phyloP scores from a whole-genome alignment of 2,797 vertebrate genomes.

The Leptoclinus maculatus region DNA sequence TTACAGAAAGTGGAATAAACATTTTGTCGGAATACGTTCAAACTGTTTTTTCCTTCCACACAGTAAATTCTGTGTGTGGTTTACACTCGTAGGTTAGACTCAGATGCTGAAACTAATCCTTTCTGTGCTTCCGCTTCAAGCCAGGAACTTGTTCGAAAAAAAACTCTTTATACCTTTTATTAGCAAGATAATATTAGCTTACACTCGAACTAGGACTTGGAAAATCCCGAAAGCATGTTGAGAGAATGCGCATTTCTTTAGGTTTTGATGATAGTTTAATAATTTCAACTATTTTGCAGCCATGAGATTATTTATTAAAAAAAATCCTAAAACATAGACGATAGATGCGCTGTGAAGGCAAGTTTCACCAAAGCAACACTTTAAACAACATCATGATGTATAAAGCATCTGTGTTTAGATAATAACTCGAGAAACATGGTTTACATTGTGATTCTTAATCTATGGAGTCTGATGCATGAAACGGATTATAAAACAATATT shows the following conservation, averaged over 20 bases:
- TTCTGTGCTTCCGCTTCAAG: not conserved
- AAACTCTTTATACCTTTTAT: not conserved
- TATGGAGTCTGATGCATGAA: constrained; percentile 8
- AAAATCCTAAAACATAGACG: not conserved
- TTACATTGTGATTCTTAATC: constrained; percentile 4
- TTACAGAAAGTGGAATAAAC: not conserved
- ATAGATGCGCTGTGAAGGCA: not conserved
- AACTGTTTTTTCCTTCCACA: not conserved
- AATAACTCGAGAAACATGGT: not conserved
- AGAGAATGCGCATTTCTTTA: not conserved
- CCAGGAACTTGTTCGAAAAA: not conserved
- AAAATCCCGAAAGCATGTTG: not conserved
- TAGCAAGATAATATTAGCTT: not conserved
- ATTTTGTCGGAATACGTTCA: not conserved
- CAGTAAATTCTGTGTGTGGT: not conserved
- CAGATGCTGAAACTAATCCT: not conserved
- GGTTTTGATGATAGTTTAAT: not conserved
- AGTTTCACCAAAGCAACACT: not conserved
- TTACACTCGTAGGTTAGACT: not conserved
- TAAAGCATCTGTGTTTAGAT: not conserved
- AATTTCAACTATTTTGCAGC: not conserved
- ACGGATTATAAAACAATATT: not conserved
- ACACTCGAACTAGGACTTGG: not conserved
- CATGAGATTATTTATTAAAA: too few relatives aligned
- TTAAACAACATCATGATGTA: not conserved